Percentiles rank a stretch among this genome's conserved stretches.
These are phyloP conservation scores for Peromyscus aztecus DNA, from an alignment of 2,797 vertebrate genomes.

Conservation along the genomic window DNA sequence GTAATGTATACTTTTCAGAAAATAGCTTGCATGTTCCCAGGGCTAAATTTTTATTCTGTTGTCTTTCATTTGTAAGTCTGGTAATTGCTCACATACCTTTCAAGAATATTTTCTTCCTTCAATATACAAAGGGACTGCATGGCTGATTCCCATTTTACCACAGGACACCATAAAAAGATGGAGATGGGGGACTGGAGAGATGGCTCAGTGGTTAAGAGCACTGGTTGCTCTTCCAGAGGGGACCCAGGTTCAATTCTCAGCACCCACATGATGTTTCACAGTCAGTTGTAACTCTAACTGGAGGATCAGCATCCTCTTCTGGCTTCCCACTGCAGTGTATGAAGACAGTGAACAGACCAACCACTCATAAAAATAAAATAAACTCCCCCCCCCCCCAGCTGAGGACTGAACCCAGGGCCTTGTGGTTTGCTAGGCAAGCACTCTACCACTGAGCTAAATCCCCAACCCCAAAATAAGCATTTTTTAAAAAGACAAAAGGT, in stretches of 20 bases:
- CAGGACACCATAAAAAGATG: neutral
- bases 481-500: neutral
- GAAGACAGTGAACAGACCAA: neutral
- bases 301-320: no score
- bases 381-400: no score
- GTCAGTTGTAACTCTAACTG: neutral
- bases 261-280: neutral
- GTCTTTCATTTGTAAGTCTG: neutral
- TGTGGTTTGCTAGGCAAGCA: no score
- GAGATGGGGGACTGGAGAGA: neutral
- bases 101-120: neutral
- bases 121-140: neutral
- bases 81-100: neutral
- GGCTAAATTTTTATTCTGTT: neutral
- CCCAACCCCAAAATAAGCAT: neutral
- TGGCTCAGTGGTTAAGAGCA: neutral
- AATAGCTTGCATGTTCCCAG: neutral
- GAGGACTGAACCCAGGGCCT: no score
- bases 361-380: neutral
- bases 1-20: conserved; percentile 16
- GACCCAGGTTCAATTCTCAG: neutral
- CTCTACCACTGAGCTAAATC: no score
- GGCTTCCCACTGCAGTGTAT: neutral
- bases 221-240: neutral
- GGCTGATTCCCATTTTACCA: neutral